Percentiles rank a stretch among this genome's conserved stretches.
Conservation (phyloP, 2,797 vertebrate species). For the Danio choprae region DNA sequence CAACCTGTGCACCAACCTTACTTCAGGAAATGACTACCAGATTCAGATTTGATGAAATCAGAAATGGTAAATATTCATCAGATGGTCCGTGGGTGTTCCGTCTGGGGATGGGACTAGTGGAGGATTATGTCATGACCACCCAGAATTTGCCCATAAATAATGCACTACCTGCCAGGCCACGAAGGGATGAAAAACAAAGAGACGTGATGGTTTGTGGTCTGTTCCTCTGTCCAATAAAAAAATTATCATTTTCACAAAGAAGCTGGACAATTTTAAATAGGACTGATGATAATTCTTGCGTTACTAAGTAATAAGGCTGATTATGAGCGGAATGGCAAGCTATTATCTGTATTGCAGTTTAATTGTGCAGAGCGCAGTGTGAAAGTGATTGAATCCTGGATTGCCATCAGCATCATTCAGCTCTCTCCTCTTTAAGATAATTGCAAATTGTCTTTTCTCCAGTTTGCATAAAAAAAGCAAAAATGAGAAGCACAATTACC, state of each 20-base stretch:
- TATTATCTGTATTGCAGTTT: constrained; percentile 86
- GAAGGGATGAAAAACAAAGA: not conserved
- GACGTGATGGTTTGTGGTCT: not conserved
- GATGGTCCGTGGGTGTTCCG: not conserved
- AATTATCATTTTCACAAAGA: constrained; percentile 71
- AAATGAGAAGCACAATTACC: constrained; percentile 82
- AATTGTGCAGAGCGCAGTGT: constrained; percentile 85
- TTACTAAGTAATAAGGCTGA: constrained; percentile 84
- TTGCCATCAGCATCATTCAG: constrained; percentile 82
- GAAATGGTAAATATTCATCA: not conserved
- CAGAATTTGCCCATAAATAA: not conserved
- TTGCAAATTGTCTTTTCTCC: constrained; percentile 85
- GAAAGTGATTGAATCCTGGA: constrained; percentile 84
- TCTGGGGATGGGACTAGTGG: not conserved
- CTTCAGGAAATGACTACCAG: not conserved
- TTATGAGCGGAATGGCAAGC: constrained; percentile 81
- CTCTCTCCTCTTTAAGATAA: constrained; percentile 81
- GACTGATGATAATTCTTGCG: constrained; percentile 77
- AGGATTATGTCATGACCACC: not conserved
- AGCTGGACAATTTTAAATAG: constrained; percentile 78
- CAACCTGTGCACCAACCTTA: not conserved
- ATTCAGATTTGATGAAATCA: not conserved
- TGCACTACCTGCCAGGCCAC: not conserved
- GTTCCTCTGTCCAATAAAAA: constrained; percentile 35
- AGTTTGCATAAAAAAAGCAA: constrained; percentile 82